Percentiles rank a stretch among this genome's conserved stretches.
These are phyloP conservation scores for Polyergus mexicanus DNA, from an alignment of 1,140 invertebrate genomes.

Conservation along the genomic window DNA sequence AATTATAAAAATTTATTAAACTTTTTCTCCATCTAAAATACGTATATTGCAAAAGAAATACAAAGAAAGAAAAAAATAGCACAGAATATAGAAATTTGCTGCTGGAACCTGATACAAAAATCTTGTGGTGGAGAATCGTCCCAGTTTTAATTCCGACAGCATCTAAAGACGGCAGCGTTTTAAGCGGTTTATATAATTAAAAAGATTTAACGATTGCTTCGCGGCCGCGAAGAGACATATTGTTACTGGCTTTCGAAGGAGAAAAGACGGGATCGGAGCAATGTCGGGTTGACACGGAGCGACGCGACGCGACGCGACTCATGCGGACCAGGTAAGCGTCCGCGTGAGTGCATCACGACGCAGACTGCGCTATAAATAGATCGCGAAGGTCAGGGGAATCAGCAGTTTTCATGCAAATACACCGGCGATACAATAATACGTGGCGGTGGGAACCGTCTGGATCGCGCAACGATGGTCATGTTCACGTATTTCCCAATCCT, in stretches of 20 bases:
- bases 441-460: conserved; percentile 17
- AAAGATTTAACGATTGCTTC: conserved; percentile 33
- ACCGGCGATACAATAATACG: conserved; percentile 79
- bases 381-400: conserved; percentile 38
- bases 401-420: conserved; percentile 75
- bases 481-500: not conserved
- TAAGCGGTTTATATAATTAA: not conserved
- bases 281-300: not conserved
- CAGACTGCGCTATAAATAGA: conserved; percentile 42
- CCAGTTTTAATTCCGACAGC: not conserved
- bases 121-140: not conserved
- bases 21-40: not conserved
- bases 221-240: not conserved
- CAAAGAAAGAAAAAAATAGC: not conserved
- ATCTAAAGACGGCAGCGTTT: not conserved
- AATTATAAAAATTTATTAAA: not conserved
- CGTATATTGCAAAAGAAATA: not conserved
- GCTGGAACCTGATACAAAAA: not conserved
- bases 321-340: conserved; percentile 30
- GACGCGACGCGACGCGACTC: not conserved
- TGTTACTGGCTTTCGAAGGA: not conserved
- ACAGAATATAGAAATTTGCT: not conserved
- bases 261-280: not conserved
- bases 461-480: not conserved
- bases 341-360: conserved; percentile 37